Evolutionary conservation across 2,113 vertebrate species (phyloP).

Genomic region (Zeus faber): DNA sequence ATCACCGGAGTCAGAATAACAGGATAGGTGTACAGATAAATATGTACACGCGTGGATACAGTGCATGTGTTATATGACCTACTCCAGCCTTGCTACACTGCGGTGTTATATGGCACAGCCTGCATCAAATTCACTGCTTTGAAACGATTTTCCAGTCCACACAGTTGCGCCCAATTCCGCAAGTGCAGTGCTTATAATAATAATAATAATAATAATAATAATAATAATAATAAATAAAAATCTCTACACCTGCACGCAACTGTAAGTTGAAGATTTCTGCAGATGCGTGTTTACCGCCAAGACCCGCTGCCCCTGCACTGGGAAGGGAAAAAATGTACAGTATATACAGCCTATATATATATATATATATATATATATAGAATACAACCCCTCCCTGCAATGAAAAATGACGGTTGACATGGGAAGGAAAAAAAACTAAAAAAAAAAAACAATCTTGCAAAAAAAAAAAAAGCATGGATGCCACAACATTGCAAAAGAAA

Average conservation of each 20-base stretch:
- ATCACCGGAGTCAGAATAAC: constrained; percentile 36
- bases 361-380: too few species aligned
- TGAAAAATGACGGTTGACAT: constrained; percentile 37
- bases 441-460: not conserved
- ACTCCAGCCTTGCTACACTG: constrained; percentile 52
- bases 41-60: constrained; percentile 55
- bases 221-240: too few species aligned
- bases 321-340: too few species aligned
- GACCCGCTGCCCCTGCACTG: constrained; percentile 26
- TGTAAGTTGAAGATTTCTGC: constrained; percentile 48
- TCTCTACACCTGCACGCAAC: constrained; percentile 46
- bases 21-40: constrained; percentile 29
- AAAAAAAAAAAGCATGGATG: not conserved
- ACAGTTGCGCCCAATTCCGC: constrained; percentile 48
- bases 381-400: too few species aligned
- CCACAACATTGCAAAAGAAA: not conserved
- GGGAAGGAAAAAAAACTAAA: constrained; percentile 23
- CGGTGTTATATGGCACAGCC: constrained; percentile 58
- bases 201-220: too few species aligned
- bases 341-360: too few species aligned
- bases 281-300: constrained; percentile 59
- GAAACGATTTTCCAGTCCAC: constrained; percentile 20
- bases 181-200: constrained; percentile 24
- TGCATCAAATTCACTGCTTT: constrained; percentile 59
- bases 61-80: constrained; percentile 56